Base-by-base conservation (phyloP, 2,888 invertebrate genomes). In the Pristionchus maxplancki region DNA sequence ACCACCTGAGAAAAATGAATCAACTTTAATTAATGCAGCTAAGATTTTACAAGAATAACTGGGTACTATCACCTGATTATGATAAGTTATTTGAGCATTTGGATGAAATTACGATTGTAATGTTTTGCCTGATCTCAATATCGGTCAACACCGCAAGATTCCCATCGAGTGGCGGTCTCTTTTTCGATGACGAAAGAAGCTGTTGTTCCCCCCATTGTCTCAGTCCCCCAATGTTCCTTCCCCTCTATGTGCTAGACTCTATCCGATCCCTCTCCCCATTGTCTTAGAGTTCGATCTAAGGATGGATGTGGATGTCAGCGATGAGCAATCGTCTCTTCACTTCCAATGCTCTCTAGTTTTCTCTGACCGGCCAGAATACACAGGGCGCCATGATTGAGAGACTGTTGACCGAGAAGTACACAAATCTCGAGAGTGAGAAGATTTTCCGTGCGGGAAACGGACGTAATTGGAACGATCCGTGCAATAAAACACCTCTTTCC, bases 381-480 rank as follows among this genome's bases (percentile, higher is more conserved):
- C 44, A 44, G 44, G 11, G 44, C 44, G 44, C 6, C 44, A 44
- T 6, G 11, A 9, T 44, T 44, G 44, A n/a, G 58, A n/a, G 71
- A 74, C 20, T 48, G 44, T 78, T 40, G 44, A 78, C 78, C 44
- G 44, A 44, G 48, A 48, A 78, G 78, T 78, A 48, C 78, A 78
- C 78, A 78, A 78, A 78, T 78, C 78, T 78, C 44, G 78, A 28
- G 74, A 8, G 78, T 1, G 44, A 44, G n/a, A 78, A 74, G n/a
- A 71, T n/a, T 58, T 44, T 11, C 44, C 44, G 44, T 6, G 31
- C 37, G 64, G 64, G 58, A 58, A 58, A 58, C 20, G 5, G 58
- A 58, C 71, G 78, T 78, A 78, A 78, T 78, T 78, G 78, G 78
- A 78, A 78, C 44, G 78, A 78, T 40, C 11, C 34, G 40, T 74